These are phyloP conservation scores for Myzus persicae DNA, from an alignment of 1,140 invertebrate genomes.

Conservation along the genomic window DNA sequence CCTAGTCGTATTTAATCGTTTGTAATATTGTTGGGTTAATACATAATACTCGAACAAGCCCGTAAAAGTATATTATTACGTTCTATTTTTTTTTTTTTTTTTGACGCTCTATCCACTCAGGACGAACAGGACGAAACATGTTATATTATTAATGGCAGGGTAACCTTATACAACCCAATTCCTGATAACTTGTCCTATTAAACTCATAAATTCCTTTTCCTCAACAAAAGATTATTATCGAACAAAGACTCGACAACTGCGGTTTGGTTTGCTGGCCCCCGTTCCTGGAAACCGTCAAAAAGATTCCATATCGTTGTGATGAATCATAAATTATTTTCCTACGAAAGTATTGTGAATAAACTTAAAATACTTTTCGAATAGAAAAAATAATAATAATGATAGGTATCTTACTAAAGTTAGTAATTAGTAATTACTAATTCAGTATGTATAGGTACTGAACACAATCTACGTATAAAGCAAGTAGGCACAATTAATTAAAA, in stretches of 20 bases:
- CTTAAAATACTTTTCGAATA: background rate
- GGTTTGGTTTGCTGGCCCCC: background rate
- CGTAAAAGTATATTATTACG: constrained; percentile 25
- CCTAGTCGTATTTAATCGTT: background rate
- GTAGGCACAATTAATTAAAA: background rate
- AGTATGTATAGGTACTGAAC: no score
- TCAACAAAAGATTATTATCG: background rate
- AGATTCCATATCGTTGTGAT: background rate
- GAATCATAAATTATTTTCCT: background rate
- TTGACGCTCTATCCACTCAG: background rate
- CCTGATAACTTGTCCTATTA: background rate
- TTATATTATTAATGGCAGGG: background rate
- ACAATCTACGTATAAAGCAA: background rate
- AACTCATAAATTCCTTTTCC: background rate
- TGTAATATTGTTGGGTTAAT: background rate
- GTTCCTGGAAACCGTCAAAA: background rate
- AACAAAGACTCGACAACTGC: background rate
- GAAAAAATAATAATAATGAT: background rate
- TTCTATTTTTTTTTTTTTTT: background rate
- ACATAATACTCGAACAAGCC: constrained; percentile 1
- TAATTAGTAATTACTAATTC: background rate
- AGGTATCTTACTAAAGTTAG: background rate
- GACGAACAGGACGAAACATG: background rate
- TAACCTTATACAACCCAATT: background rate
- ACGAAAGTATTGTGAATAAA: background rate